Base-by-base conservation (phyloP, 2,113 vertebrate genomes). In the Syngnathus floridae region DNA sequence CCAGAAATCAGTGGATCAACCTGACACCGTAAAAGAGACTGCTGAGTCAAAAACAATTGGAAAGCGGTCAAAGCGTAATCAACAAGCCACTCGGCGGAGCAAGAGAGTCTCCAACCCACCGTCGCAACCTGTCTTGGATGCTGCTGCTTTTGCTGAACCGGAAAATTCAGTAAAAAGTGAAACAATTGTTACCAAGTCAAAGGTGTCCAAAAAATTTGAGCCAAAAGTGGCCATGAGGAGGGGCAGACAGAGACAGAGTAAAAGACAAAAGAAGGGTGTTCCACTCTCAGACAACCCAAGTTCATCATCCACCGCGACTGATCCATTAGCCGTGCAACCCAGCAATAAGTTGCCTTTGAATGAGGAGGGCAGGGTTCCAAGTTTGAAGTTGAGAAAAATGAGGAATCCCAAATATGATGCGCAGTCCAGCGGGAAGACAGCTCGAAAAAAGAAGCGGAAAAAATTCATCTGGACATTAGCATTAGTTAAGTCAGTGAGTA, bases 401-500 rank as follows among this genome's bases (percentile, higher is more conserved):
- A 84, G 73, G 80, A 92, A 92, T 69, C 90, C 90, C 6, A 91
- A 91, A 80, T 88, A 82, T 41, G 82, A 84, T 52, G 49, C 71
- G 21, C 72, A 69, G 62, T 60, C 70, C 14, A 73, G 60, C 55
- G 75, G 69, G 52, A 86, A 86, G 55, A 75, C 76, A 2, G 62
- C 82, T 40, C 83, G 88, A 49, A 89, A 90, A 71, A 92, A 91
- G 77, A 92, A 89, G 68, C 80, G 84, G 41, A 88, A 72, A 79
- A 90, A 89, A 79, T 90, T 86, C 80, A 74, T 92, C 19, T 92
- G 91, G 90, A 88, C 86, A 60, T 78, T 91, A 58, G 82, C 88
- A 1, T 76, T 91, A 19, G 86, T 90, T 19, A 89, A 90, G 37
- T 73, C 64, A 64, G 80, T 58, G 72, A 73, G 67, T 73, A 79